Conservation (phyloP, 64 coral and sea anemone genomes). For the Trachythela sp. region DNA sequence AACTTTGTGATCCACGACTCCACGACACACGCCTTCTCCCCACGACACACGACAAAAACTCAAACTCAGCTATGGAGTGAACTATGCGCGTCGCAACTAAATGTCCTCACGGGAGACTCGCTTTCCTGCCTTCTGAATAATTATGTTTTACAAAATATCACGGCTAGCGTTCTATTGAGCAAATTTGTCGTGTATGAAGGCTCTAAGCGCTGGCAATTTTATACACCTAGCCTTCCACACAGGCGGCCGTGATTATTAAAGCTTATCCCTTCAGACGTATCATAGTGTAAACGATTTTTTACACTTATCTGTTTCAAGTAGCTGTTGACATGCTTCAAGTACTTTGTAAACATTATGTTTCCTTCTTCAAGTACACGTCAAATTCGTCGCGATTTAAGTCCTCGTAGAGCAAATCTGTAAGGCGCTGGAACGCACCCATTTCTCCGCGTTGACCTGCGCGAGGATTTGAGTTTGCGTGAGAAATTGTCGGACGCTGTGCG, state of each 20-base stretch:
- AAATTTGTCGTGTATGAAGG: not conserved
- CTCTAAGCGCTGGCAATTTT: not conserved
- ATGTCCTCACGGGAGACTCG: not conserved
- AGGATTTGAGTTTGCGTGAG: not conserved
- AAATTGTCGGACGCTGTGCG: not conserved
- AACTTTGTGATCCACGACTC: too few species aligned
- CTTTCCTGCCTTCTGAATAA: not conserved
- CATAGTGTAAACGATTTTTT: not conserved
- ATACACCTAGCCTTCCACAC: not conserved
- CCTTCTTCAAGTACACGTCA: conserved; percentile 19
- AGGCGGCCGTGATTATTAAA: not conserved
- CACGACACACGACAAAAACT: too few species aligned
- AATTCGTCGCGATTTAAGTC: conserved; percentile 21
- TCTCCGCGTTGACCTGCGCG: not conserved
- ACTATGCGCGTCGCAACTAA: not conserved
- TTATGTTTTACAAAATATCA: conserved; percentile 22
- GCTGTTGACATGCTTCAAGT: not conserved
- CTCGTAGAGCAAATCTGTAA: not conserved
- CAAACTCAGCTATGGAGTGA: not conserved
- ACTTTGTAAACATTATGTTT: conserved; percentile 15
- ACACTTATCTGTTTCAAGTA: not conserved
- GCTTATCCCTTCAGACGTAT: not conserved
- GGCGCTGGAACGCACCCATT: not conserved
- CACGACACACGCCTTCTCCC: too few species aligned
- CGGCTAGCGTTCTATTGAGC: conserved; percentile 20